Percentiles rank a stretch among this genome's conserved stretches.
Evolutionary conservation across 1,140 invertebrate genomes (phyloP).

Genomic region (Pogonomyrmex californicus): DNA sequence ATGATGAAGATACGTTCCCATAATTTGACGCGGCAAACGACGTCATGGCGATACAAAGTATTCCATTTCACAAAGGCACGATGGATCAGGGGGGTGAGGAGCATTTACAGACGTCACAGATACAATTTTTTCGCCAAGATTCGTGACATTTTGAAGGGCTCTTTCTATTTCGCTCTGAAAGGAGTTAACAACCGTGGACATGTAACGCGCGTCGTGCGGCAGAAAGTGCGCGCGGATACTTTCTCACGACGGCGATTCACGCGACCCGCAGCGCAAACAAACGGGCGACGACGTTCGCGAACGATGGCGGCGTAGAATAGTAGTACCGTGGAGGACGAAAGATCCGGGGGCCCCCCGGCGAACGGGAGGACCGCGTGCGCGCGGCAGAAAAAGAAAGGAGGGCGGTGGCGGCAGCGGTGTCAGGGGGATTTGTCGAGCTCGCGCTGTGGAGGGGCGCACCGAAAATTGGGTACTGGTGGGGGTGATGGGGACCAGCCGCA

Average conservation of each 20-base stretch:
- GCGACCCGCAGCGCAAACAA: conserved; percentile 36
- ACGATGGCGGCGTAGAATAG: conserved; percentile 43
- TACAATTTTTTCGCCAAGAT: conserved; percentile 40
- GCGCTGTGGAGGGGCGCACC: conserved; percentile 68
- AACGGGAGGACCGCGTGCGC: conserved; percentile 2
- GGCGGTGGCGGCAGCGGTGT: conserved; percentile 39
- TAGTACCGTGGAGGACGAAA: conserved; percentile 10
- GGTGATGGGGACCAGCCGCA: conserved; percentile 82
- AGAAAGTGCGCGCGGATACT: conserved; percentile 34
- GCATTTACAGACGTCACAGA: conserved; percentile 25
- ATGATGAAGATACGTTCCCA: background rate
- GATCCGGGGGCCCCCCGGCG: background rate
- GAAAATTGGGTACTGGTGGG: conserved; percentile 80
- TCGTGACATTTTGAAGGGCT: conserved; percentile 9
- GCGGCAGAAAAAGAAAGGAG: conserved; percentile 48
- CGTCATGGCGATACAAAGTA: background rate
- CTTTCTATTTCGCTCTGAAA: conserved; percentile 46
- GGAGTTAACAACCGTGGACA: conserved; percentile 48
- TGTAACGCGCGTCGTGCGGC: background rate
- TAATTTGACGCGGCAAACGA: background rate
- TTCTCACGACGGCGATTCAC: conserved; percentile 54
- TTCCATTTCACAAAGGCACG: background rate
- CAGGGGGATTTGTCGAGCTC: conserved; percentile 70
- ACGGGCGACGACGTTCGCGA: conserved; percentile 35
- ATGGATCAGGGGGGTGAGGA: background rate